These are phyloP conservation scores for Leucophenga maculata DNA, from an alignment of 2,888 invertebrate genomes.

Conservation along the genomic window DNA sequence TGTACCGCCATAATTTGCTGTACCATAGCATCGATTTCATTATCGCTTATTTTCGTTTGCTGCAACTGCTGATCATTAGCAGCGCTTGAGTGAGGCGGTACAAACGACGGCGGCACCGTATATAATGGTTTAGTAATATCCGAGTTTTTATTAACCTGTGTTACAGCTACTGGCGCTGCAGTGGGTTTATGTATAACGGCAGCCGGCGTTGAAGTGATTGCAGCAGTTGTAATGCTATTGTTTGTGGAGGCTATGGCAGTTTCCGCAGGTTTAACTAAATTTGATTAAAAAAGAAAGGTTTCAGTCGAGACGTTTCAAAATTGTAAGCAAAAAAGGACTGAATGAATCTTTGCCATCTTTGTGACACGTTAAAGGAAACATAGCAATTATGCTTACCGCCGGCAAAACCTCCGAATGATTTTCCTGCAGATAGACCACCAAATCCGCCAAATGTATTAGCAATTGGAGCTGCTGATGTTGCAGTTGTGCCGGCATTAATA, in stretches of 20 bases:
- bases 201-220: constrained; percentile 19
- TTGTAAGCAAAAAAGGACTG: too few species aligned
- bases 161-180: constrained; percentile 2
- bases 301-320: too few species aligned
- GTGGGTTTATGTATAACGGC: constrained; percentile 25
- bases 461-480: neutral
- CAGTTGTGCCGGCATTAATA: constrained; percentile 17
- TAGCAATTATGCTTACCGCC: constrained; percentile 15
- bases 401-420: constrained; percentile 17
- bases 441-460: constrained; percentile 24
- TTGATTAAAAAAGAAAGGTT: neutral
- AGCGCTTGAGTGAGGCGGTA: constrained; percentile 46
- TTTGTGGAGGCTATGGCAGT: neutral
- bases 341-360: too few species aligned
- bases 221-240: neutral
- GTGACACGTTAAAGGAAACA: too few species aligned
- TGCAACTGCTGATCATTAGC: constrained; percentile 4
- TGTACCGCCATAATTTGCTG: constrained; percentile 78
- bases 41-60: constrained; percentile 24
- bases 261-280: constrained; percentile 34
- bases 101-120: constrained; percentile 63
- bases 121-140: constrained; percentile 57
- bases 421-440: constrained; percentile 34
- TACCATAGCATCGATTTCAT: constrained; percentile 71
- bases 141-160: constrained; percentile 24